A percentile compares a stretch with the other conserved stretches of the same genome.
phyloP scores from a whole-genome alignment of 2,888 invertebrate species.

The Platycheirus albimanus region DNA sequence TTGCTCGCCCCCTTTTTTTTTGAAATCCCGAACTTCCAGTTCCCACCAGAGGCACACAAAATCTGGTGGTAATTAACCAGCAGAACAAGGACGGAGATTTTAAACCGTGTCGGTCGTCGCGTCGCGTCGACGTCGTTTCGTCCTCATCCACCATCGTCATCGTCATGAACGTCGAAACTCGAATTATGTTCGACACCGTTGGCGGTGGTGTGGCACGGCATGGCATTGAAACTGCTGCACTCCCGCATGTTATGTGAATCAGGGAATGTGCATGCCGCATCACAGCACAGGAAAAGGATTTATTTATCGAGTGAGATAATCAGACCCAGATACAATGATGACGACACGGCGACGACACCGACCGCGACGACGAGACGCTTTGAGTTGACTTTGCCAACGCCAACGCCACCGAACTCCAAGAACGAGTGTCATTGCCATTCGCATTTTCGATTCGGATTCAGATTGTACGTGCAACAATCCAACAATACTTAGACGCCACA shows the following conservation, averaged over 20 bases:
- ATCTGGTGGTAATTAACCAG: constrained; percentile 66
- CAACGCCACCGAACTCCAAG: background rate
- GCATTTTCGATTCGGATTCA: no score
- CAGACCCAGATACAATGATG: constrained; percentile 30
- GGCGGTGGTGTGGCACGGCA: constrained; percentile 10
- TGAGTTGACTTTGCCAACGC: constrained; percentile 38
- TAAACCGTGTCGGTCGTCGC: background rate
- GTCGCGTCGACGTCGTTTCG: no score
- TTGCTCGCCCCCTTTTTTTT: constrained; percentile 1
- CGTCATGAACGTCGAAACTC: background rate
- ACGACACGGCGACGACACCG: background rate
- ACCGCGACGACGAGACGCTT: constrained; percentile 6
- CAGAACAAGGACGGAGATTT: constrained; percentile 40
- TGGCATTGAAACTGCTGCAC: constrained; percentile 9
- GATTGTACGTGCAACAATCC: constrained; percentile 32
- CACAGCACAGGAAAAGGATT: constrained; percentile 58
- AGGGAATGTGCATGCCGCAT: constrained; percentile 17
- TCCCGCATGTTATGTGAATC: constrained; percentile 46
- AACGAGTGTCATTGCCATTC: constrained; percentile 19
- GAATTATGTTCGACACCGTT: constrained; percentile 14
- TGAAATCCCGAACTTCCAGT: constrained; percentile 6
- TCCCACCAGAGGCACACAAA: constrained; percentile 48
- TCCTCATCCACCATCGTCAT: no score
- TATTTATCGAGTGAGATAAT: constrained; percentile 66
- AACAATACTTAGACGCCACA: constrained; percentile 50